These are phyloP conservation scores for Battus philenor DNA, from an alignment of 1,140 invertebrate genomes.

Conservation along the genomic window DNA sequence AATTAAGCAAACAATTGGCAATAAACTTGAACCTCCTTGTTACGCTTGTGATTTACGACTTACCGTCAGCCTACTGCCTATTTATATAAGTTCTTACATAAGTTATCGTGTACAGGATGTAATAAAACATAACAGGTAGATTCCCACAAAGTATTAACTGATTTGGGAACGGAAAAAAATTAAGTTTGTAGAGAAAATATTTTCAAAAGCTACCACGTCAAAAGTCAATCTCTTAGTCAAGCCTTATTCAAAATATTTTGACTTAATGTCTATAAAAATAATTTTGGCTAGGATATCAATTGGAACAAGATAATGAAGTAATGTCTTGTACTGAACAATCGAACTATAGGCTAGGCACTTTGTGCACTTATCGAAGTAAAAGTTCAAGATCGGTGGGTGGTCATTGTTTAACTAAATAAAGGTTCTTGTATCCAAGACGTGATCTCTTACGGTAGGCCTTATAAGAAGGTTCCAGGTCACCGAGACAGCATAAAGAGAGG, in stretches of 20 bases:
- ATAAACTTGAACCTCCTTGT: conserved; percentile 10
- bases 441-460: no score
- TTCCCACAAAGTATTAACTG: no score
- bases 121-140: no score
- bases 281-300: not conserved
- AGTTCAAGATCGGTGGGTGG: conserved; percentile 31
- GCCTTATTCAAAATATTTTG: no score
- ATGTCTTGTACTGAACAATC: not conserved
- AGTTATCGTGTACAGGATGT: conserved; percentile 17
- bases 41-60: conserved; percentile 3
- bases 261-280: not conserved
- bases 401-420: no score
- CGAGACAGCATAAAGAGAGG: no score
- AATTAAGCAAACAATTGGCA: conserved; percentile 12
- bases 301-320: not conserved
- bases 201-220: no score
- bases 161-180: no score
- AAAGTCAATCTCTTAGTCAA: no score
- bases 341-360: conserved; percentile 35
- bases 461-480: no score
- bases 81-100: conserved; percentile 5
- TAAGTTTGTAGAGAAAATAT: no score
- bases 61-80: not conserved
- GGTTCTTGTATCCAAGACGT: no score
- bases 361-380: conserved; percentile 22